phyloP scores from a whole-genome alignment of 1,140 invertebrate genomes.

The Drosophila tropicalis region DNA sequence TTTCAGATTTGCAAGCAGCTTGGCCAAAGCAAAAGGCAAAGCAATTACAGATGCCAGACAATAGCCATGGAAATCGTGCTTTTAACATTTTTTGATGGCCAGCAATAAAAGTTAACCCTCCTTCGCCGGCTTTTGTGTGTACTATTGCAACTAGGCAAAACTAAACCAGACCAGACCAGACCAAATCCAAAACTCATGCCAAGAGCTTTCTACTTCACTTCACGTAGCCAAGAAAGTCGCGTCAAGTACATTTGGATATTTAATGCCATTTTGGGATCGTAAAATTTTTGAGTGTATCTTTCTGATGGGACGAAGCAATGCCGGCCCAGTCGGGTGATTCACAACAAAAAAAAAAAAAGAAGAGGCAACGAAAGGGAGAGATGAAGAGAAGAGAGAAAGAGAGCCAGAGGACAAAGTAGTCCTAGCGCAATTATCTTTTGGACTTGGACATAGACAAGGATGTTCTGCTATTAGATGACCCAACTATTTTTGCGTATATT shows the following conservation, averaged over 20 bases:
- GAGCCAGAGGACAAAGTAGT: conserved; percentile 46
- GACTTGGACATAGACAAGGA: conserved; percentile 51
- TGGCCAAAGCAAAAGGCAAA: conserved; percentile 50
- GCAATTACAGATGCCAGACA: conserved; percentile 68
- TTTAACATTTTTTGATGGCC: conserved; percentile 72
- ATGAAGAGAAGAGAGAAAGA: neutral
- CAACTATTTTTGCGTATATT: conserved; percentile 73
- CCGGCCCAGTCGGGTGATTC: conserved; percentile 20
- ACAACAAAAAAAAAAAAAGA: conserved; percentile 40
- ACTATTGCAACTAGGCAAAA: conserved; percentile 48
- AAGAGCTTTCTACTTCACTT: conserved; percentile 42
- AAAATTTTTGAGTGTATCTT: conserved; percentile 75
- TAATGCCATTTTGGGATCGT: conserved; percentile 73
- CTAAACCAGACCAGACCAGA: conserved; percentile 27
- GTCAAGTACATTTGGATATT: conserved; percentile 77
- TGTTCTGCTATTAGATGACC: conserved; percentile 74
- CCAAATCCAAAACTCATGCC: conserved; percentile 20
- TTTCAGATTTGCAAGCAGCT: conserved; percentile 1
- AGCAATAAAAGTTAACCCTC: conserved; percentile 64
- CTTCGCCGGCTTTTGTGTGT: neutral
- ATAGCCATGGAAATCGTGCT: conserved; percentile 67
- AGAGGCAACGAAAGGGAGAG: neutral
- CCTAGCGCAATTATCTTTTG: conserved; percentile 69
- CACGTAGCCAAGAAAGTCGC: conserved; percentile 70
- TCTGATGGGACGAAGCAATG: conserved; percentile 16